Conservation (phyloP, 1,140 invertebrate species). For the Drosophila nigrodunni region DNA sequence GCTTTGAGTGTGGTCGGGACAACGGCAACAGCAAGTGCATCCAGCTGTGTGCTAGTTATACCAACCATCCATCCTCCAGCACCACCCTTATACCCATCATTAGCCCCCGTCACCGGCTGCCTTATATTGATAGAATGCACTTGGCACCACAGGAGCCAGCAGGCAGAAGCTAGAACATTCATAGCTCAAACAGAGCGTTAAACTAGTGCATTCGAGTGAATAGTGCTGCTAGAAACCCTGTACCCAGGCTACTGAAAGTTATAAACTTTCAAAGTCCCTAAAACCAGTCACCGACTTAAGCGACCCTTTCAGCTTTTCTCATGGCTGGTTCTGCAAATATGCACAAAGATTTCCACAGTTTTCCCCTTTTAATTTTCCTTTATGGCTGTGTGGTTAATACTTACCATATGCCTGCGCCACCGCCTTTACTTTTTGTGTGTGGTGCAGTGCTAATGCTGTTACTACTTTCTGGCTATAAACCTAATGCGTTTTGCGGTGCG, state of each 20-base stretch:
- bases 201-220: no score
- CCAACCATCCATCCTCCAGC: background rate
- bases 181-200: constrained; percentile 28
- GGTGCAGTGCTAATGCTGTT: constrained; percentile 13
- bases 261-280: no score
- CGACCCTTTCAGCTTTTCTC: no score
- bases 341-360: constrained; percentile 12
- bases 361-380: constrained; percentile 8
- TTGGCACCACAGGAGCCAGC: constrained; percentile 1
- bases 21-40: constrained; percentile 19
- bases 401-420: constrained; percentile 1
- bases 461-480: background rate
- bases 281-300: no score
- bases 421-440: background rate
- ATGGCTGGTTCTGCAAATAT: background rate
- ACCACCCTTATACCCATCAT: background rate
- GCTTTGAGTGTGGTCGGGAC: constrained; percentile 1
- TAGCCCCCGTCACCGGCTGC: constrained; percentile 42
- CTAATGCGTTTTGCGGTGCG: constrained; percentile 30
- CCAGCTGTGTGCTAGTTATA: constrained; percentile 40
- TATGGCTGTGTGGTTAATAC: constrained; percentile 10
- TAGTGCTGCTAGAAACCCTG: no score
- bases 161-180: constrained; percentile 15
- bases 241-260: no score
- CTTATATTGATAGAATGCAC: constrained; percentile 30